Conservation (phyloP, 2,797 vertebrate species). For the Pangasius sanitwongsei region DNA sequence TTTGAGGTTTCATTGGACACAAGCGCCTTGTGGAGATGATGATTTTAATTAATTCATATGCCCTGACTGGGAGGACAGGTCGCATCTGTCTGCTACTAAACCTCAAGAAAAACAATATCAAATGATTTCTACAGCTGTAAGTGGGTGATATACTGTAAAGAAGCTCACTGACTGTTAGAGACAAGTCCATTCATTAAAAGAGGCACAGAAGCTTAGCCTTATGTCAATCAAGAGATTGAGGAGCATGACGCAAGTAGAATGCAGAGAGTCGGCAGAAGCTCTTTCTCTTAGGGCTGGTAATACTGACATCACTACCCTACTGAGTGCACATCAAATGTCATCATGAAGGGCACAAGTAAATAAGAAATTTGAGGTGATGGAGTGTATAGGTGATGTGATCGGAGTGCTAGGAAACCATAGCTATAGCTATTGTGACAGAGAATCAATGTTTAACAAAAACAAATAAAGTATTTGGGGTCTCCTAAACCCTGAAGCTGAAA, state of each 20-base stretch:
- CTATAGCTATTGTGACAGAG: background rate
- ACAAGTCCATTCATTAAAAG: background rate
- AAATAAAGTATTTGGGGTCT: background rate
- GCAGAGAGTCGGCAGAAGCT: background rate
- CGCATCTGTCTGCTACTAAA: background rate
- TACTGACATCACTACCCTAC: background rate
- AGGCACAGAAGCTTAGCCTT: background rate
- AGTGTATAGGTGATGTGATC: background rate
- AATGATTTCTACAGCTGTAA: background rate
- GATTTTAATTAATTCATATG: background rate
- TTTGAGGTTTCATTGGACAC: background rate
- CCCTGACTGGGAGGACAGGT: background rate
- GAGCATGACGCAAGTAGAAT: background rate
- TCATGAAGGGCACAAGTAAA: background rate
- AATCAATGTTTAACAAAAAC: background rate
- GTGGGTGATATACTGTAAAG: background rate
- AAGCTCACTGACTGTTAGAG: background rate
- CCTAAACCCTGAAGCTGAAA: background rate
- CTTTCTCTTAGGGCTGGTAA: background rate
- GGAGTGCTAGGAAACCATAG: background rate
- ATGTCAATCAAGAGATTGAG: background rate
- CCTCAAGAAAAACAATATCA: background rate
- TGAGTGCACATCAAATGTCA: background rate
- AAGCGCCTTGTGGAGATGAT: background rate
- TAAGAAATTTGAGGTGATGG: background rate